Base-by-base conservation (phyloP, 2,797 vertebrate species). In the Coregonus ussuriensis region DNA sequence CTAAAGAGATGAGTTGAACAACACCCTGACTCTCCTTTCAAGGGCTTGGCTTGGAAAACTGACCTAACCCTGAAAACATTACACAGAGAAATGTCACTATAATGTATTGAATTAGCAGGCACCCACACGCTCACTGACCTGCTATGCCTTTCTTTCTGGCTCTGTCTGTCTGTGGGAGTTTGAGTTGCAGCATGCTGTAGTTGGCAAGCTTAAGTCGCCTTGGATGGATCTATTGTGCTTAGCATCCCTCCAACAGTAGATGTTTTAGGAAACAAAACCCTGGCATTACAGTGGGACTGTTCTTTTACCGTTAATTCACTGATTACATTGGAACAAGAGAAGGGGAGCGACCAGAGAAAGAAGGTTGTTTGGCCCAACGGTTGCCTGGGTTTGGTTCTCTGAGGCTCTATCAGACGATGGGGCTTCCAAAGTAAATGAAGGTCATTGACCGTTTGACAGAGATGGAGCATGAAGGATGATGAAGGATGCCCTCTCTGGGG, bases 361-460 rank as follows among this genome's bases (percentile, higher is more conserved):
- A 72, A 21, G 11, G 0, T 6, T 76, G 69, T 74, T 82, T 77
- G 74, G 82, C 35, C 14, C 11, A 71, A 68, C 2, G 0, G 54
- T 59, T 69, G 29, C 56, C 35, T 37, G 77, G 66, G 25, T 66
- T 15, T 21, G 15, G n/a, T 33, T 84, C 83, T 78, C 72, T 75
- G 69, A 53, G 6, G 13, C 33, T 71, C 68, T 67, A 76, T 81
- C 69, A 79, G 80, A 74, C 78, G 18, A 51, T 15, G 52, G 74
- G 86, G 47, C 71, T 72, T 74, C 71, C 52, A 69, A 63, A 76
- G 68, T 56, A 82, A 87, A 84, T 80, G 74, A 74, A 84, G 84
- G 82, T 84, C 87, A 84, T 81, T 79, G 76, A 84, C 80, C 79
- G 79, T 88, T 89, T 90, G 90, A 89, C 88, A 90, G 83, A 71